Percentiles rank a stretch among this genome's conserved stretches.
Evolutionary conservation across 1,140 invertebrate species (phyloP).

Genomic region (Platyura marginata): DNA sequence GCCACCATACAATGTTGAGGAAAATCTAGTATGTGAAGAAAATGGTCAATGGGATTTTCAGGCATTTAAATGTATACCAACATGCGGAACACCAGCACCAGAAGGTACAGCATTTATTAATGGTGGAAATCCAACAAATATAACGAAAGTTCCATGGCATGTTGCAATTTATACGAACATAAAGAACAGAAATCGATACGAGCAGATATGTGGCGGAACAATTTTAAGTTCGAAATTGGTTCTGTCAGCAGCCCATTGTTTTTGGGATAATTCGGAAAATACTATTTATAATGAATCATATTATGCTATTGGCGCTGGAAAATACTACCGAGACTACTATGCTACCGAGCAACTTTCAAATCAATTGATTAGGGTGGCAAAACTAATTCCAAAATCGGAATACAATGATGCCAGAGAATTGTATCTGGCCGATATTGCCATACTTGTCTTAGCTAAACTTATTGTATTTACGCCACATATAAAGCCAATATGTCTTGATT

Average conservation of each 20-base stretch:
- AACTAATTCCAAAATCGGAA: not conserved
- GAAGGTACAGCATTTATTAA: not conserved
- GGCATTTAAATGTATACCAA: not conserved
- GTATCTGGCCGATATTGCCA: slow-evolving; percentile 1
- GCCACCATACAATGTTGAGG: not conserved
- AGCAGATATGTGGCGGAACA: slow-evolving; percentile 14
- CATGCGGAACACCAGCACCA: slow-evolving; percentile 6
- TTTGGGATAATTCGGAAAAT: slow-evolving; percentile 11
- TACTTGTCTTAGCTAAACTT: not conserved
- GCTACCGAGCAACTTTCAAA: not conserved
- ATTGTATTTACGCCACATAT: slow-evolving; percentile 1
- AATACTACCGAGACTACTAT: slow-evolving; percentile 9
- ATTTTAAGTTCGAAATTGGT: slow-evolving; percentile 13
- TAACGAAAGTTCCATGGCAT: slow-evolving; percentile 22
- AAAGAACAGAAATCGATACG: not conserved
- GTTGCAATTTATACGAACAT: slow-evolving; percentile 16
- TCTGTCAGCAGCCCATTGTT: slow-evolving; percentile 14
- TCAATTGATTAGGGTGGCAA: slow-evolving; percentile 2
- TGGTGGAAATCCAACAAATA: slow-evolving; percentile 13
- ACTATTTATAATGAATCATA: slow-evolving; percentile 3
- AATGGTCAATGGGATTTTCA: not conserved
- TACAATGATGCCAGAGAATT: not conserved
- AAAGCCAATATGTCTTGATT: slow-evolving; percentile 1
- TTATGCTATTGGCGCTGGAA: slow-evolving; percentile 11
- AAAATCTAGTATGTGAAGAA: not conserved